Conservation (phyloP, 2,888 invertebrate genomes). For the Dicroscelio sp. region DNA sequence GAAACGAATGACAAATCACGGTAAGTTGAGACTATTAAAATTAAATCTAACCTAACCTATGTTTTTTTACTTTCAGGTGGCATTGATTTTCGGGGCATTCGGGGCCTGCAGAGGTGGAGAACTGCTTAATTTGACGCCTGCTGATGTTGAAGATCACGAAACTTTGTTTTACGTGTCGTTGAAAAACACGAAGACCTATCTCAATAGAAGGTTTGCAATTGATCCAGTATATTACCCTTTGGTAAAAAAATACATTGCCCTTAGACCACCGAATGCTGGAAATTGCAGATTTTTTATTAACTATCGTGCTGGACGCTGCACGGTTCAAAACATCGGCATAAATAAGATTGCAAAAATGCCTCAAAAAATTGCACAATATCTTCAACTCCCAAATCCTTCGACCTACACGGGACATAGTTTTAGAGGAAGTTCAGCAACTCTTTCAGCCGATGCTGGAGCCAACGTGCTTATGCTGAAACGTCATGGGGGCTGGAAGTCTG, state of each 20-base stretch:
- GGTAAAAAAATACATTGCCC: neutral
- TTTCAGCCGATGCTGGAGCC: neutral
- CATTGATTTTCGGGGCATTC: conserved; percentile 31
- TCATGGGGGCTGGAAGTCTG: neutral
- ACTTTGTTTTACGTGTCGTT: conserved; percentile 20
- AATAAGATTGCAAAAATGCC: neutral
- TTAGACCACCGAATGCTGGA: neutral
- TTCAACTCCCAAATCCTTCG: neutral
- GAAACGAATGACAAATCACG: no score
- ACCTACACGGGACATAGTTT: neutral
- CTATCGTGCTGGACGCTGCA: neutral
- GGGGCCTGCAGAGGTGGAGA: conserved; percentile 24
- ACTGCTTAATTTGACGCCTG: neutral
- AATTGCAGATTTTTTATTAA: neutral
- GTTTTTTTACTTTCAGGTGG: conserved; percentile 17
- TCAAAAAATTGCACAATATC: neutral
- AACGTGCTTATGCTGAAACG: neutral
- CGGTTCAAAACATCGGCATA: neutral
- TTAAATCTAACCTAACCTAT: no score
- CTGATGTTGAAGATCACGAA: conserved; percentile 7
- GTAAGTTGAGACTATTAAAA: no score
- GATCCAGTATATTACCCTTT: neutral
- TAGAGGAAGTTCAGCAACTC: neutral
- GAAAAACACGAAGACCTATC: conserved; percentile 3
- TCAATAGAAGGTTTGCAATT: neutral